A percentile compares a stretch with the other conserved stretches of the same genome.
Conservation (phyloP, 2,113 vertebrate genomes). For the Marmota monax region DNA sequence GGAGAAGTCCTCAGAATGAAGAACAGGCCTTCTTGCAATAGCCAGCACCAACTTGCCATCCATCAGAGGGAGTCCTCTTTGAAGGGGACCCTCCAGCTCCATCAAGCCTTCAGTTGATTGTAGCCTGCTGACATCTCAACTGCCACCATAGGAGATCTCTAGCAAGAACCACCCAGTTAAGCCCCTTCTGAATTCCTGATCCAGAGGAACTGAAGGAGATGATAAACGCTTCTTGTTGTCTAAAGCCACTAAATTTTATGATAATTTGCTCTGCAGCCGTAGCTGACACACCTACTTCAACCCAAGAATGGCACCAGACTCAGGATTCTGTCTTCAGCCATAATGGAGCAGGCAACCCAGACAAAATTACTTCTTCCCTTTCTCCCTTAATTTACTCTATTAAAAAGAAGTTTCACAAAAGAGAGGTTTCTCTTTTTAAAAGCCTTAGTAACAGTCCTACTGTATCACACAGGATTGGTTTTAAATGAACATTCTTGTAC, state of each 20-base stretch:
- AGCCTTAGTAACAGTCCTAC: slow-evolving; percentile 64
- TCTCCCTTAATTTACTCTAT: slow-evolving; percentile 63
- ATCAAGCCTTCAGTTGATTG: neutral
- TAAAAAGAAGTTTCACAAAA: slow-evolving; percentile 68
- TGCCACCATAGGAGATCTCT: neutral
- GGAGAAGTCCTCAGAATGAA: neutral
- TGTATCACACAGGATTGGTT: slow-evolving; percentile 77
- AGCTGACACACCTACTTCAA: neutral
- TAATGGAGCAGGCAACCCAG: slow-evolving; percentile 19
- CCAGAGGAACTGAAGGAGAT: neutral
- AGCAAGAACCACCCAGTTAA: neutral
- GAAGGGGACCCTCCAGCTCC: neutral
- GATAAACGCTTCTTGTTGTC: neutral
- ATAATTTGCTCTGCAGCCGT: neutral
- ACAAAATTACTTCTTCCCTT: slow-evolving; percentile 52
- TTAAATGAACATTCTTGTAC: slow-evolving; percentile 77
- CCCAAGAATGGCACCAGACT: slow-evolving; percentile 6
- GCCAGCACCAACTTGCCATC: neutral
- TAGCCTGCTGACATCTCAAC: neutral
- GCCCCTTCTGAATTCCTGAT: neutral
- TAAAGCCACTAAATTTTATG: neutral
- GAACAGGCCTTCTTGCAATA: neutral
- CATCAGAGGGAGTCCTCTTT: neutral
- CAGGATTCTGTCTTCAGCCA: neutral
- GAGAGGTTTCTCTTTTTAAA: slow-evolving; percentile 66